These are phyloP conservation scores for Crotalus viridis DNA, from an alignment of 2,113 vertebrate species.

Conservation along the genomic window DNA sequence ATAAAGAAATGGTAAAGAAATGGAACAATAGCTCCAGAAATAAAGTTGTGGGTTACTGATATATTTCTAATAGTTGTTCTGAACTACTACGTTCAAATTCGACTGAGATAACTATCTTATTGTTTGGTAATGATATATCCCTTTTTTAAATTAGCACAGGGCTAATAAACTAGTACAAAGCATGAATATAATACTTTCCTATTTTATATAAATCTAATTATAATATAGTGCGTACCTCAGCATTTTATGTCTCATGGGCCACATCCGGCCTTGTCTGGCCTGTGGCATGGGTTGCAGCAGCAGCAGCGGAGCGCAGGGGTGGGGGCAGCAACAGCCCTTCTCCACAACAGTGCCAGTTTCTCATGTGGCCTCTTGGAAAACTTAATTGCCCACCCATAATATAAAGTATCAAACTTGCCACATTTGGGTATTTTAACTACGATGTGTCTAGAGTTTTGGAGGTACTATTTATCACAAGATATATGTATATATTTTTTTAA, in stretches of 20 bases:
- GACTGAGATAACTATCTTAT: not conserved
- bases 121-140: not conserved
- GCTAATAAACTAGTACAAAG: constrained; percentile 19
- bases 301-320: too few species aligned
- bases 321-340: not conserved
- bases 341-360: not conserved
- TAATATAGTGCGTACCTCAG: not conserved
- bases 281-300: not conserved
- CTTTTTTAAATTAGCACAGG: not conserved
- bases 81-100: not conserved
- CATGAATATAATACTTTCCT: not conserved
- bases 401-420: not conserved
- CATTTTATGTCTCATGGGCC: not conserved
- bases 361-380: not conserved
- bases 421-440: constrained; percentile 16
- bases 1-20: not conserved
- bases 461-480: not conserved
- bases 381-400: not conserved
- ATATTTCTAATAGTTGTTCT: not conserved
- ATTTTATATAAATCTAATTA: not conserved
- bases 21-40: not conserved
- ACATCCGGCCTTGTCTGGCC: not conserved
- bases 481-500: not conserved
- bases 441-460: not conserved
- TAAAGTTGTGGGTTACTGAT: not conserved